Conservation (phyloP, 2,113 vertebrate species). For the Hypomesus transpacificus region DNA sequence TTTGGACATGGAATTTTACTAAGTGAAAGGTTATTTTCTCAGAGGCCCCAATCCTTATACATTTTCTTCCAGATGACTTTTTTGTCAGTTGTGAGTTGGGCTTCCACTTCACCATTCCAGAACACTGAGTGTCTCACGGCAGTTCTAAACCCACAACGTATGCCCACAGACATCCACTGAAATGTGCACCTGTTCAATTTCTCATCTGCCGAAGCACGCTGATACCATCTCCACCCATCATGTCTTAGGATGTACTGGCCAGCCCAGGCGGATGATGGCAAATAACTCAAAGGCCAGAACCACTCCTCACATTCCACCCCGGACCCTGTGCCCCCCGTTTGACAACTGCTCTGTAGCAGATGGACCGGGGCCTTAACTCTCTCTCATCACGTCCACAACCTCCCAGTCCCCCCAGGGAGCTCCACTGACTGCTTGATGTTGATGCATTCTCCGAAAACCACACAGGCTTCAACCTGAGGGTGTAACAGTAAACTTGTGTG, state of each 20-base stretch:
- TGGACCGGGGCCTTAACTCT: neutral
- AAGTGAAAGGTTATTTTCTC: conserved; percentile 30
- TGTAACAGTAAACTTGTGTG: conserved; percentile 19
- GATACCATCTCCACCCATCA: conserved; percentile 17
- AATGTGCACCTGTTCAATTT: conserved; percentile 25
- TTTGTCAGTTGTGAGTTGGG: neutral
- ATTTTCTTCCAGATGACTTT: neutral
- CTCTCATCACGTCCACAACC: neutral
- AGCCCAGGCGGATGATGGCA: neutral
- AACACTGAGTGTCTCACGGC: neutral
- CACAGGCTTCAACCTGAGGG: conserved; percentile 18
- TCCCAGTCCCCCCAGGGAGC: neutral
- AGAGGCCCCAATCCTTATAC: conserved; percentile 4
- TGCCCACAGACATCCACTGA: conserved; percentile 18
- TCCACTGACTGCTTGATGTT: conserved; percentile 7
- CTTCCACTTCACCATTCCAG: conserved; percentile 14
- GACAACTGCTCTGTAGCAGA: neutral
- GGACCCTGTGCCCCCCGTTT: neutral
- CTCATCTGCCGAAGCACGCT: conserved; percentile 18
- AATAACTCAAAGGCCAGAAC: conserved; percentile 5
- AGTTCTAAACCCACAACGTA: conserved; percentile 6
- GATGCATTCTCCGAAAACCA: conserved; percentile 24
- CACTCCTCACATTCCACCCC: conserved; percentile 16
- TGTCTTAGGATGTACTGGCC: neutral
- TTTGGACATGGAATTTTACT: conserved; percentile 2